These are phyloP conservation scores for Morelia viridis DNA, from an alignment of 2,797 vertebrate genomes.

Conservation along the genomic window DNA sequence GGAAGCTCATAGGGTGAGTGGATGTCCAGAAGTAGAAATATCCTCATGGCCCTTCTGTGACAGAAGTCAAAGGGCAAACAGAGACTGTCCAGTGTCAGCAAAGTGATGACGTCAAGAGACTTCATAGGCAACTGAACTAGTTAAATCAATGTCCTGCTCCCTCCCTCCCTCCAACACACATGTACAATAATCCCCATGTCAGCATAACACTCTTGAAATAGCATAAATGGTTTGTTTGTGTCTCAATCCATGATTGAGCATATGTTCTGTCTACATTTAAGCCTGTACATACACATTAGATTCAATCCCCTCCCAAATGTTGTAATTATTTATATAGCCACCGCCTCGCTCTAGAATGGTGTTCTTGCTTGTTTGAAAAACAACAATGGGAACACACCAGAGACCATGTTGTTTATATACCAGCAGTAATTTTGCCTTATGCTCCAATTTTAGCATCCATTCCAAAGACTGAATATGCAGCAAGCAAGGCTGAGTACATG, in stretches of 20 bases:
- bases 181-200: too few species aligned
- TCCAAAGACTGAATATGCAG: slow-evolving; percentile 30
- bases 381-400: background rate
- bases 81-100: background rate
- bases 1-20: background rate
- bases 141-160: background rate
- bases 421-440: background rate
- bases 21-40: background rate
- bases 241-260: background rate
- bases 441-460: slow-evolving; percentile 24
- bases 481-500: slow-evolving; percentile 19
- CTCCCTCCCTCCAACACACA: background rate
- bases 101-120: background rate
- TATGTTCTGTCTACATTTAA: background rate
- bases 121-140: background rate
- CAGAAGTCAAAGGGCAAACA: too few species aligned
- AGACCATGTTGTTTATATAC: background rate
- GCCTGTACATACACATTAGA: background rate
- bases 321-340: background rate
- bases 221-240: background rate
- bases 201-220: background rate
- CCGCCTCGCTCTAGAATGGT: background rate
- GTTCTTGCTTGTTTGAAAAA: background rate
- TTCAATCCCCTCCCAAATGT: background rate
- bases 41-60: too few species aligned